Evolutionary conservation across 2,888 invertebrate species (phyloP).

Genomic region (Empis stercorea): DNA sequence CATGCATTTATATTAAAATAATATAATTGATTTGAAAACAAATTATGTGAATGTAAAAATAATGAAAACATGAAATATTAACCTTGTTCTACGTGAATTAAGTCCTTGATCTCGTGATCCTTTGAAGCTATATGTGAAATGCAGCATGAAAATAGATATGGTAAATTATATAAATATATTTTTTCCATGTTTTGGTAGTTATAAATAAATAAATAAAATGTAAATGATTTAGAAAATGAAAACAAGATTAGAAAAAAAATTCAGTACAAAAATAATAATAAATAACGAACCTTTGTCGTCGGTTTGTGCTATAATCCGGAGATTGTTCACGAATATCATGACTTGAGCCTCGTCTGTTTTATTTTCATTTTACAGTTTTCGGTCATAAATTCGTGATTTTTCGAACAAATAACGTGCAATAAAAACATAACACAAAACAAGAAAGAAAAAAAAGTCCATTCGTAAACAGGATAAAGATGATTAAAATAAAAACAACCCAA

Average conservation of each 20-base stretch:
- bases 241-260: slow-evolving; percentile 8
- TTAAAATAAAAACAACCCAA: slow-evolving; percentile 15
- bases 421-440: neutral
- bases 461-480: too few species aligned
- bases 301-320: slow-evolving; percentile 54
- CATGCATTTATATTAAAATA: slow-evolving; percentile 12
- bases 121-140: slow-evolving; percentile 42
- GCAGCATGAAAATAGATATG: neutral
- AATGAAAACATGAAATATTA: slow-evolving; percentile 16
- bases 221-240: neutral
- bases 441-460: slow-evolving; percentile 6
- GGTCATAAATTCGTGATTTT: neutral
- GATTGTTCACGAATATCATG: slow-evolving; percentile 62
- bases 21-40: neutral
- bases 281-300: slow-evolving; percentile 62
- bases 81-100: slow-evolving; percentile 35
- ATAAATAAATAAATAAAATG: slow-evolving; percentile 8
- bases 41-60: neutral
- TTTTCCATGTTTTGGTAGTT: neutral
- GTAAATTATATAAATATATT: neutral
- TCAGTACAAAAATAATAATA: slow-evolving; percentile 6
- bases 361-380: slow-evolving; percentile 2
- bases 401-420: too few species aligned
- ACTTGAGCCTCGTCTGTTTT: slow-evolving; percentile 54
- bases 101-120: slow-evolving; percentile 47